Evolutionary conservation across 1,140 invertebrate species (phyloP), one percentile per base, ranked within the genome.

Genomic region (Zaprionus gabonicus): DNA sequence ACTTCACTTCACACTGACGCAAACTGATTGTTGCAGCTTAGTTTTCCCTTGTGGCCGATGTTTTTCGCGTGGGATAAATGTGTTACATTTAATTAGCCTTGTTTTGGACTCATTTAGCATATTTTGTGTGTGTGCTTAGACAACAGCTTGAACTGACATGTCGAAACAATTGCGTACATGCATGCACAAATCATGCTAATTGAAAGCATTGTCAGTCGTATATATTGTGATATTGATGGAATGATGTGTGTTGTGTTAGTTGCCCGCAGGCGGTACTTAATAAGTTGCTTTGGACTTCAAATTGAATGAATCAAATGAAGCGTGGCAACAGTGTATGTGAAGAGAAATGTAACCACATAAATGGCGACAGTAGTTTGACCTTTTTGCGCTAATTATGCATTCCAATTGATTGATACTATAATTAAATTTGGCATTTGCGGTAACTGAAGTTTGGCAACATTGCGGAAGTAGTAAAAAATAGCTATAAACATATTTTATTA

Each of bases 81-180:
- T 66, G 63, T 70, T 41, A 46, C 80, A 64, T 76, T 82, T 73
- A 82, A 83, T 82, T 80, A 82, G 76, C 28, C 27, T 70, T 51
- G 57, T 69, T 74, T 68, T 57, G 23, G 36, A 27, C 57, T 44
- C 36, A 57, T 55, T 72, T 76, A 44, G 27, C 23, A 57, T 59
- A 76, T 68, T 65, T 66, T 78, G 38, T 44, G 41, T 41, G 15
- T 46, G 41, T 66, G 62, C 62, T 76, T 78, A 56, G 66, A 75
- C 72, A 78, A 46, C 51, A 64, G 72, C 46, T 75, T 62, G 57
- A 70, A 70, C 59, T 56, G 44, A 55, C 25, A 59, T 75, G 65
- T 74, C 55, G 34, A 55, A 57, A 56, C 51, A 28, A 58, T 58
- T 62, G 41, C 38, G 10, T 62, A 63, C 41, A 46, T 63, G 41